These are phyloP conservation scores for Lordiphosa collinella DNA, from an alignment of 1,140 invertebrate species.

Conservation along the genomic window DNA sequence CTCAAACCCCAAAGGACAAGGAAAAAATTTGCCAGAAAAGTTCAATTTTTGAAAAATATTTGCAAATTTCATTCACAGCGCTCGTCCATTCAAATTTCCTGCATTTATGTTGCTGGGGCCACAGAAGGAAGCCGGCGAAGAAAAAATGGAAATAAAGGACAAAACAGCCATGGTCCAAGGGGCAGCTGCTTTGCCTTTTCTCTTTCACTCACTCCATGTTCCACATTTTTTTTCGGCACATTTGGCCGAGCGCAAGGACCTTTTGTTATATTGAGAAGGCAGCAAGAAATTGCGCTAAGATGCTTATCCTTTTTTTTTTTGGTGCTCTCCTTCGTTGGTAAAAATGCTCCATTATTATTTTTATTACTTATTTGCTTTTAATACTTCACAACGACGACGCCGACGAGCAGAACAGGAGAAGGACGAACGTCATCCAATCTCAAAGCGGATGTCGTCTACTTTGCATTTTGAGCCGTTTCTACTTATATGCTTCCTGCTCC, in stretches of 20 bases:
- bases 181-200: constrained; percentile 43
- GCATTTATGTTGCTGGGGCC: constrained; percentile 54
- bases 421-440: constrained; percentile 73
- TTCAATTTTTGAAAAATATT: constrained; percentile 79
- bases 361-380: constrained; percentile 80
- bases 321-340: constrained; percentile 38
- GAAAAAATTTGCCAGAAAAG: constrained; percentile 75
- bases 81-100: constrained; percentile 79
- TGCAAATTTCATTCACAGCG: constrained; percentile 78
- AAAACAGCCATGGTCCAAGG: constrained; percentile 58
- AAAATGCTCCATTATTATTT: constrained; percentile 79
- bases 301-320: constrained; percentile 74
- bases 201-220: background rate
- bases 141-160: constrained; percentile 70
- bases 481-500: constrained; percentile 73
- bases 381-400: constrained; percentile 65
- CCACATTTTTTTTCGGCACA: constrained; percentile 70
- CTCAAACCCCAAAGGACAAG: constrained; percentile 17
- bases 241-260: constrained; percentile 72
- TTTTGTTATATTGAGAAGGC: constrained; percentile 79
- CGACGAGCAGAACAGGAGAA: constrained; percentile 4
- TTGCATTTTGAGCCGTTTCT: constrained; percentile 77
- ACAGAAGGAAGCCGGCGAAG: constrained; percentile 22
- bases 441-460: constrained; percentile 77
- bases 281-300: constrained; percentile 77